Percentiles rank a stretch among this genome's conserved stretches.
phyloP scores from a whole-genome alignment of 92 coral and sea anemone genomes.

The Plumapathes pennacea region DNA sequence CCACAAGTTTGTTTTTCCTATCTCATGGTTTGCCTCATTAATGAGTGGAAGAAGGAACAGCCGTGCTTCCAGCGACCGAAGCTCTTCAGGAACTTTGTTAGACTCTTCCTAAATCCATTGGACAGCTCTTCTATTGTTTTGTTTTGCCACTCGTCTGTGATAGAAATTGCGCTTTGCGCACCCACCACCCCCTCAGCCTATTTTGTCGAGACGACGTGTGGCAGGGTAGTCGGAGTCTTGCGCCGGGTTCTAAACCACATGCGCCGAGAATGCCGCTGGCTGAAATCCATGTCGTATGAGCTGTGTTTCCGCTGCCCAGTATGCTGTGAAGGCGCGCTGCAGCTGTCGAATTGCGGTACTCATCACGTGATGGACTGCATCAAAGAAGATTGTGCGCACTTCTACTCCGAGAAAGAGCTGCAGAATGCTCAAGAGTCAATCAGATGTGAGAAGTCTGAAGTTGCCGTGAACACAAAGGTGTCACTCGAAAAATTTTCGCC shows the following conservation, averaged over 20 bases:
- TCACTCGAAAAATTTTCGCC: constrained; percentile 9
- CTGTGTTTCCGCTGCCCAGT: constrained; percentile 37
- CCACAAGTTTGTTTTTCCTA: constrained; percentile 47
- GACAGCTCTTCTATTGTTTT: constrained; percentile 24
- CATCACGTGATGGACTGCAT: no score
- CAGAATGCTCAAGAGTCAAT: background rate
- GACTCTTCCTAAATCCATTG: constrained; percentile 17
- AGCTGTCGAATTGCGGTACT: no score
- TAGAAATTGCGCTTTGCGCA: constrained; percentile 22
- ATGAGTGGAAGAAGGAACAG: constrained; percentile 22
- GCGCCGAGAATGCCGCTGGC: constrained; percentile 46
- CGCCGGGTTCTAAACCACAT: constrained; percentile 22
- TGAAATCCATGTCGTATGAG: constrained; percentile 11
- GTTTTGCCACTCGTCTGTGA: constrained; percentile 12
- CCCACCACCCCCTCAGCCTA: no score
- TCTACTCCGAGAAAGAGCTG: constrained; percentile 24
- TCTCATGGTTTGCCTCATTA: constrained; percentile 25
- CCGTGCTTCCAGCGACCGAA: constrained; percentile 11
- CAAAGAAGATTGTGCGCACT: constrained; percentile 34
- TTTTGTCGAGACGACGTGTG: constrained; percentile 11
- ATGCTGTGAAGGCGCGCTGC: constrained; percentile 28
- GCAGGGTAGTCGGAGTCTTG: constrained; percentile 17
- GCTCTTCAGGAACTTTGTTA: constrained; percentile 24
- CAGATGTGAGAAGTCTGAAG: constrained; percentile 6
- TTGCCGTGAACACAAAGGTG: constrained; percentile 11